These are phyloP conservation scores for Patella depressa DNA, from an alignment of 2,888 invertebrate genomes.

Conservation along the genomic window DNA sequence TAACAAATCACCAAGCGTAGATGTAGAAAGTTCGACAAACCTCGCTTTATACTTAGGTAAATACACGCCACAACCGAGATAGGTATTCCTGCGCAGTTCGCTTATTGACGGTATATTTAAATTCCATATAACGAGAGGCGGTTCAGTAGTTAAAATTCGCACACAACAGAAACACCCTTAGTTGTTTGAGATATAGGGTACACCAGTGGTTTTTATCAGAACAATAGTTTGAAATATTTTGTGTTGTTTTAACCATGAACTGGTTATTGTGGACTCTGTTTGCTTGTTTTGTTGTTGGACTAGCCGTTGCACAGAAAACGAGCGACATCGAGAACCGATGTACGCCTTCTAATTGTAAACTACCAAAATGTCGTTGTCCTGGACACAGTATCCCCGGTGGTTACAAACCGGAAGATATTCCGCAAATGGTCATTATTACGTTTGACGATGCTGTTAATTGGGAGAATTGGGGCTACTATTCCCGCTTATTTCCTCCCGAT, in stretches of 20 bases:
- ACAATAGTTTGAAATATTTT: neutral
- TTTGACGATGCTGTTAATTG: slow-evolving; percentile 63
- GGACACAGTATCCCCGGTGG: slow-evolving; percentile 39
- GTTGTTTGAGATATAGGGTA: neutral
- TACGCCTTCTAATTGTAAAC: slow-evolving; percentile 37
- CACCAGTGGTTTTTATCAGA: neutral
- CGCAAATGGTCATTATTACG: slow-evolving; percentile 62
- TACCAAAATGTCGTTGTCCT: slow-evolving; percentile 56
- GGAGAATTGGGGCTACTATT: slow-evolving; percentile 44
- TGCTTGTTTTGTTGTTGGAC: neutral
- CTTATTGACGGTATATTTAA: too few relatives aligned
- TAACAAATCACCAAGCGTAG: neutral
- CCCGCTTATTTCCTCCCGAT: slow-evolving; percentile 46
- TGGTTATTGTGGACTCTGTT: too few relatives aligned
- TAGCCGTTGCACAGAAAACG: neutral
- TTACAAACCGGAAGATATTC: slow-evolving; percentile 44
- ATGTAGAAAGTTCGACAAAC: neutral
- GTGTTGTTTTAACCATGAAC: too few relatives aligned
- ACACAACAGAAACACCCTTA: neutral
- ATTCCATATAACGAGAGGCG: neutral
- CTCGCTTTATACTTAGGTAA: slow-evolving; percentile 6
- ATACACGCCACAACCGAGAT: neutral
- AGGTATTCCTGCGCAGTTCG: too few relatives aligned
- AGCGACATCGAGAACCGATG: slow-evolving; percentile 19
- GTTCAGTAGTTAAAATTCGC: neutral